Evolutionary conservation across 2,888 invertebrate genomes (phyloP), one percentile per base, ranked within the genome.

Genomic region (Balanococcus diminutus): DNA sequence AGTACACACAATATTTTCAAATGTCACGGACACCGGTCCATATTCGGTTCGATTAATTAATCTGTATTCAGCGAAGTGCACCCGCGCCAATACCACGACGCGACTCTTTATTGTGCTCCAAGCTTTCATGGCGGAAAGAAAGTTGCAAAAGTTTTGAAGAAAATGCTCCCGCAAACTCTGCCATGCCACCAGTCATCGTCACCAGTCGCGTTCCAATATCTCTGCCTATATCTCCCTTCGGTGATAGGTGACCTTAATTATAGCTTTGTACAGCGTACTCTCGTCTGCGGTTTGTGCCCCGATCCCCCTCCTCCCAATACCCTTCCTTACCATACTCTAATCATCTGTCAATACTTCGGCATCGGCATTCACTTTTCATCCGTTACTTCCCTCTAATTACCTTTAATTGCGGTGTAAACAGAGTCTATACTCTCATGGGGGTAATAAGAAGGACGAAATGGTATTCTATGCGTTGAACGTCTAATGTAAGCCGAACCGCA

Each of bases 341-440:
- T 67, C 67, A 67, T 67, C 67, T 67, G 67, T 67, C 67, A 67
- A 67, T 67, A 67, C 67, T 28, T 67, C 67, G 67, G 67, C 67
- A 67, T 67, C 67, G 67, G 67, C 67, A 67, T 67, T 67, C 67
- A 28, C 67, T 67, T 67, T 67, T 67, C 67, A 67, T 67, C 67
- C 67, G 67, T 67, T 67, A 67, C 67, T 67, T 67, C 67, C 67
- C 67, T 67, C 67, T 67, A 67, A 67, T 67, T 67, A 67, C 67
- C 67, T 67, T 67, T 67, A 67, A 67, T 67, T 67, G 67, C 67
- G 67, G 19, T 14, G 67, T 67, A 67, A 67, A 67, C 67, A 67
- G 28, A 31, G 28, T 28, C 67, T 31, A n/a, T n/a, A 25, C 16
- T 67, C 67, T 67, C 67, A 67, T 28, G 67, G 67, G 67, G 67